phyloP scores from a whole-genome alignment of 2,113 vertebrate species.

The Dipodomys ordii region DNA sequence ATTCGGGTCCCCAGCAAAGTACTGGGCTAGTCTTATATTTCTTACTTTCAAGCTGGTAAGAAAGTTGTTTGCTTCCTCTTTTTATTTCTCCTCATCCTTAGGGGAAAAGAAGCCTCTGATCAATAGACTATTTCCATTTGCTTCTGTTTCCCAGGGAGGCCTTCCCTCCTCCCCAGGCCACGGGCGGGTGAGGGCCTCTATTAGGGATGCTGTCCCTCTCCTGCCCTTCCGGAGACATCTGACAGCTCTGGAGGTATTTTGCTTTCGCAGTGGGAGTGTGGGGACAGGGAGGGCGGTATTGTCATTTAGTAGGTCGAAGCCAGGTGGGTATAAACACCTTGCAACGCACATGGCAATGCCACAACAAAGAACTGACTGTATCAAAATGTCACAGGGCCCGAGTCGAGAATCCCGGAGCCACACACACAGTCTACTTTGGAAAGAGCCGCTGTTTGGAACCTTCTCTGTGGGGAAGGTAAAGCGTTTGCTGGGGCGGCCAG shows the following conservation, averaged over 20 bases:
- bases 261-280: neutral
- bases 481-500: neutral
- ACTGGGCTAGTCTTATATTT: conserved; percentile 13
- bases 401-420: neutral
- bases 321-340: neutral
- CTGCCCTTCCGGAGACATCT: neutral
- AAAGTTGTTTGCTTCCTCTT: conserved; percentile 51
- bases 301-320: neutral
- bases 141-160: neutral
- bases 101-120: neutral
- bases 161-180: neutral
- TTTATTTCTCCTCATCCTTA: neutral
- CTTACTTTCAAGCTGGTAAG: conserved; percentile 51
- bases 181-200: neutral
- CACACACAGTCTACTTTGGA: neutral
- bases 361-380: neutral
- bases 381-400: neutral
- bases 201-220: neutral
- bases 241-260: neutral
- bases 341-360: neutral
- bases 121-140: conserved; percentile 28
- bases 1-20: conserved; percentile 30
- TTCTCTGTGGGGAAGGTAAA: neutral
- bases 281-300: rapidly evolving
- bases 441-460: neutral